Conservation (phyloP, 2,888 invertebrate genomes). For the Dryomyza anilis region DNA sequence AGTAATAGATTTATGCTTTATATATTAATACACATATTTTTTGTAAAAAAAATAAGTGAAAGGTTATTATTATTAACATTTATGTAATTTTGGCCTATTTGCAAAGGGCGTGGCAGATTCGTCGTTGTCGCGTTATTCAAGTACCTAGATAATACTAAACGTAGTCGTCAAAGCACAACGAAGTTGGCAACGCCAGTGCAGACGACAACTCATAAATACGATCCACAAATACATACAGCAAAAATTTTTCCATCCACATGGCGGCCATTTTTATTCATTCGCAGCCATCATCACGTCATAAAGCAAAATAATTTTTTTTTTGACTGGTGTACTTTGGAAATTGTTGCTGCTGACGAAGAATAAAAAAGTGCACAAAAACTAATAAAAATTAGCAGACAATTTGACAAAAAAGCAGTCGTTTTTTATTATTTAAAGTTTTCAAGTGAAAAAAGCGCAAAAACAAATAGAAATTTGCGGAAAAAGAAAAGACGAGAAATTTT, state of each 20-base stretch:
- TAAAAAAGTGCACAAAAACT: constrained; percentile 33
- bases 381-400: constrained; percentile 10
- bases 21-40: too few relatives aligned
- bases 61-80: too few relatives aligned
- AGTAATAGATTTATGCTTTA: too few relatives aligned
- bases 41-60: too few relatives aligned
- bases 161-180: not conserved
- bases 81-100: too few relatives aligned
- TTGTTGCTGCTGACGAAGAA: constrained; percentile 19
- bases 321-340: constrained; percentile 2
- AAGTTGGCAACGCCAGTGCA: constrained; percentile 14
- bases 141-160: too few relatives aligned
- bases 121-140: too few relatives aligned
- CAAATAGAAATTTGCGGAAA: not conserved
- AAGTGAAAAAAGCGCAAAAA: not conserved
- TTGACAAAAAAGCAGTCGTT: too few relatives aligned
- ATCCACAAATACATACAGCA: constrained; percentile 27
- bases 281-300: constrained; percentile 43
- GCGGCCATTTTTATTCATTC: constrained; percentile 44
- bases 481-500: not conserved
- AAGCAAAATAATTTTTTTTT: constrained; percentile 30
- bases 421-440: too few relatives aligned
- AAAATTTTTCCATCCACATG: constrained; percentile 20
- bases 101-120: too few relatives aligned
- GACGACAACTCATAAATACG: constrained; percentile 12